These are phyloP conservation scores for Butorides virescens DNA, from an alignment of 2,113 vertebrate genomes.

Conservation along the genomic window DNA sequence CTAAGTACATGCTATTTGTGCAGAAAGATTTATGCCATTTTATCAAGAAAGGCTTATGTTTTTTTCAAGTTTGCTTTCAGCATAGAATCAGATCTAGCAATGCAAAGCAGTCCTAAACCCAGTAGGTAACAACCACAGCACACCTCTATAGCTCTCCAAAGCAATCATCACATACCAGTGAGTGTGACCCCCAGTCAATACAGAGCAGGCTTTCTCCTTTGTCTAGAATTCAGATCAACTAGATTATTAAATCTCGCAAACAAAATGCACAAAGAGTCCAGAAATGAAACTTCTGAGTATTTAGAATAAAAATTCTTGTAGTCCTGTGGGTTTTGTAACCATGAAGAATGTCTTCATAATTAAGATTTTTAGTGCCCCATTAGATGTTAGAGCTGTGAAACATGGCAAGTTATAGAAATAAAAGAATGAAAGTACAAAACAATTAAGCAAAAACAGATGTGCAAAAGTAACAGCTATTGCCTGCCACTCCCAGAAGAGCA, in stretches of 20 bases:
- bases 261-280: not conserved
- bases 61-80: not conserved
- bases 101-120: not conserved
- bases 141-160: not conserved
- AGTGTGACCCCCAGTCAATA: not conserved
- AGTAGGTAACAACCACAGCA: not conserved
- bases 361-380: not conserved
- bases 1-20: not conserved
- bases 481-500: conserved; percentile 41
- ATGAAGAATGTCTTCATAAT: conserved; percentile 16
- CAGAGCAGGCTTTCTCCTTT: not conserved
- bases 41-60: not conserved
- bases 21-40: not conserved
- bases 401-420: conserved; percentile 39
- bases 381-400: conserved; percentile 47
- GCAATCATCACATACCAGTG: not conserved
- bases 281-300: not conserved
- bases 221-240: not conserved
- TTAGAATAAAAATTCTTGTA: conserved; percentile 25
- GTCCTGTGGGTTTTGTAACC: not conserved
- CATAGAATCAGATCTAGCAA: not conserved
- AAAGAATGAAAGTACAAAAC: conserved; percentile 52
- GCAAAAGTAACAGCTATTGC: conserved; percentile 29
- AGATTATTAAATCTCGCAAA: not conserved
- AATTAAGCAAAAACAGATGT: conserved; percentile 63